These are phyloP conservation scores for Uloborus plumipes DNA, from an alignment of 2,888 invertebrate genomes.

Conservation along the genomic window DNA sequence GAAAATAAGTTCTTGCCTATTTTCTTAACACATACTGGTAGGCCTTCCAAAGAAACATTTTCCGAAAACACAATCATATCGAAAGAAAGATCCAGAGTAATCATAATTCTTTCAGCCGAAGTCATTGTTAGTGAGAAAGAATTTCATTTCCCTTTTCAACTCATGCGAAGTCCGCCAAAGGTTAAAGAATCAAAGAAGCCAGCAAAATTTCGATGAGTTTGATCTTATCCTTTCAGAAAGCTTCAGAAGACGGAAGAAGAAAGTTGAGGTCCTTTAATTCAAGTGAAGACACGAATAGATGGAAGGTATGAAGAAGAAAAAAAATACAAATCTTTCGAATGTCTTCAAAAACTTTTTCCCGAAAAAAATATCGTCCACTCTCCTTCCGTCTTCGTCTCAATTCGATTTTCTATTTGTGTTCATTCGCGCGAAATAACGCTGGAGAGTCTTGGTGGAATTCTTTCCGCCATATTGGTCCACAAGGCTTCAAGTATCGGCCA, in stretches of 20 bases:
- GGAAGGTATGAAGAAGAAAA: background rate
- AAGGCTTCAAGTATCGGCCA: too few species aligned
- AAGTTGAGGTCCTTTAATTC: constrained; percentile 39
- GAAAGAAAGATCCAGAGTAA: constrained; percentile 6
- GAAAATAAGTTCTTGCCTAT: too few species aligned
- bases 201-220: constrained; percentile 19
- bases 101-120: constrained; percentile 7
- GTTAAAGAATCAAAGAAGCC: too few species aligned
- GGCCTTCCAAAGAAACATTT: too few species aligned
- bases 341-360: constrained; percentile 4
- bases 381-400: constrained; percentile 21
- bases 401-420: constrained; percentile 47
- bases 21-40: too few species aligned
- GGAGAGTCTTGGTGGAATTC: constrained; percentile 25
- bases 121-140: constrained; percentile 21
- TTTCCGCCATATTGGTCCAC: constrained; percentile 7
- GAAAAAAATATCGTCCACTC: constrained; percentile 1
- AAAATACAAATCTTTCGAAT: constrained; percentile 6
- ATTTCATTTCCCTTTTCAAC: constrained; percentile 11
- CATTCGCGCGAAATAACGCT: constrained; percentile 34
- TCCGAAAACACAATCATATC: too few species aligned
- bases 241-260: background rate
- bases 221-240: constrained; percentile 11
- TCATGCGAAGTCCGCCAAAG: background rate
- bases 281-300: constrained; percentile 18